Conservation (phyloP, 1,140 invertebrate genomes). For the Parasteatoda tepidariorum region DNA sequence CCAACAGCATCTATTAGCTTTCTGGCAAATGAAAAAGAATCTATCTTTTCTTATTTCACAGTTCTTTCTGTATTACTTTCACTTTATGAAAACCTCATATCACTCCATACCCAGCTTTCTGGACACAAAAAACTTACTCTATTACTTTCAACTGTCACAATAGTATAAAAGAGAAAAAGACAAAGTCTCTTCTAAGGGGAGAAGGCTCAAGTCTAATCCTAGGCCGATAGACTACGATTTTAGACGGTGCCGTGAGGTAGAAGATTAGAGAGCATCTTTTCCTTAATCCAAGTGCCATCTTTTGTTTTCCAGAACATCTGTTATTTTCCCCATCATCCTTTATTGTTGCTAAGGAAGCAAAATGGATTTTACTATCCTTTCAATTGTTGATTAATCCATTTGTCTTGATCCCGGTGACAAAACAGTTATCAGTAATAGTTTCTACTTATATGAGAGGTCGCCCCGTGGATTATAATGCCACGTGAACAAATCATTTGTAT, state of each 20-base stretch:
- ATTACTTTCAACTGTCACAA: neutral
- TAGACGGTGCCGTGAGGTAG: neutral
- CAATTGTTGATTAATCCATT: constrained; percentile 40
- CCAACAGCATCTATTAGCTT: no score
- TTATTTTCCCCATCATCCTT: constrained; percentile 12
- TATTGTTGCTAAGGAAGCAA: constrained; percentile 4
- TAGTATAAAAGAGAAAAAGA: neutral
- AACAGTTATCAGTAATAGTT: neutral
- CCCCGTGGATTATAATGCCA: neutral
- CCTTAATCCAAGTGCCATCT: constrained; percentile 24
- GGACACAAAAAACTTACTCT: neutral
- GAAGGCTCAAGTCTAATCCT: neutral
- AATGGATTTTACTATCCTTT: constrained; percentile 10
- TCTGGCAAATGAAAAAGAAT: no score
- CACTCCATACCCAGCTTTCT: neutral
- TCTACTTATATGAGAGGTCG: neutral
- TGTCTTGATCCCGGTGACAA: constrained; percentile 35
- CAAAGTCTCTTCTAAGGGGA: neutral
- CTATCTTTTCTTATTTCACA: no score
- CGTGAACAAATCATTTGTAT: neutral
- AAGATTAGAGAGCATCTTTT: neutral
- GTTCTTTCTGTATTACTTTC: no score
- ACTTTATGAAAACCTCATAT: neutral
- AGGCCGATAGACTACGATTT: neutral
- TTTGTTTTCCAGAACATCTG: constrained; percentile 22